phyloP scores from a whole-genome alignment of 2,113 vertebrate genomes.

The Chionomys nivalis region DNA sequence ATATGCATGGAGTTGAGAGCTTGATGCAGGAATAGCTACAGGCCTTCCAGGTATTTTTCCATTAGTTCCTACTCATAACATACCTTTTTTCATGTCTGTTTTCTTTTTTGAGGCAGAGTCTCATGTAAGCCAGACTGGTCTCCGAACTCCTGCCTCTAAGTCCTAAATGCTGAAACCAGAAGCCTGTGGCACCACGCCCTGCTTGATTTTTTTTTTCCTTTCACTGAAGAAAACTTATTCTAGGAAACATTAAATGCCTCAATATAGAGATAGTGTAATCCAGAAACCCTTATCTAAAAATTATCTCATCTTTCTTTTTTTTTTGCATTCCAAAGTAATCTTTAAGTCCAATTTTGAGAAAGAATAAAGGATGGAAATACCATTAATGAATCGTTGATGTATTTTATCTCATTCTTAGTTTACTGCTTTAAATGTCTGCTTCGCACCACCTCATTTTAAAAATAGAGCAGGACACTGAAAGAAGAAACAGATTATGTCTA shows the following conservation, averaged over 20 bases:
- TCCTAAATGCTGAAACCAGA: background rate
- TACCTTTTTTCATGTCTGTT: constrained; percentile 10
- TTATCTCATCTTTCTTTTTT: constrained; percentile 25
- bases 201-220: constrained; percentile 31
- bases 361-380: constrained; percentile 49
- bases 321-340: constrained; percentile 34
- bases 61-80: constrained; percentile 7
- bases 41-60: constrained; percentile 22
- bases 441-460: constrained; percentile 52
- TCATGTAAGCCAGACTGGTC: background rate
- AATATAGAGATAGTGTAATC: constrained; percentile 6
- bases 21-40: background rate
- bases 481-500: constrained; percentile 49
- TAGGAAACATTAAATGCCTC: constrained; percentile 57
- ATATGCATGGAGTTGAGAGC: background rate
- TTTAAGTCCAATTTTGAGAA: constrained; percentile 18
- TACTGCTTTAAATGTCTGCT: constrained; percentile 49
- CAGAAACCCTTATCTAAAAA: constrained; percentile 30
- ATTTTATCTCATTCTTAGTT: constrained; percentile 58
- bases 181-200: background rate
- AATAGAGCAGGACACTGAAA: constrained; percentile 54
- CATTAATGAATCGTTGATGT: constrained; percentile 45
- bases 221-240: constrained; percentile 45
- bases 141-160: background rate
- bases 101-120: background rate